Percentiles rank a stretch among this genome's conserved stretches.
Conservation (phyloP, 2,797 vertebrate genomes). For the Sebastes vulpes region DNA sequence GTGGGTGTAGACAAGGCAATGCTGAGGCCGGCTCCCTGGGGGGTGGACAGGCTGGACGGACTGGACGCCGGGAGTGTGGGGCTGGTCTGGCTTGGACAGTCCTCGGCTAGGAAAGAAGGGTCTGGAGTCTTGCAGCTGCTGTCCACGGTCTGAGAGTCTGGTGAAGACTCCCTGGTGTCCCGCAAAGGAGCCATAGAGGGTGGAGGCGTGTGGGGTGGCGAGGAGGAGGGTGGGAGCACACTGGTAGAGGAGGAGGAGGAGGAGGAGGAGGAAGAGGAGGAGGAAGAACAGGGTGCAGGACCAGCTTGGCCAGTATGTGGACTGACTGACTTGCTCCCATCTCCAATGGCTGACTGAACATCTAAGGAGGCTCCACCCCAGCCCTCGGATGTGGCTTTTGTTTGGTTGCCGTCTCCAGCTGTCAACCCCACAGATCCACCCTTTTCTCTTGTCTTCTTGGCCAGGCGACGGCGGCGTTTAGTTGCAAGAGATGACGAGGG, state of each 20-base stretch:
- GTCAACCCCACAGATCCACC: conserved; percentile 2
- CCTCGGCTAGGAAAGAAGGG: conserved; percentile 88
- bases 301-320: conserved; percentile 75
- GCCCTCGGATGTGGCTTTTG: conserved; percentile 58
- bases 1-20: conserved; percentile 65
- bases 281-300: conserved; percentile 84
- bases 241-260: conserved; percentile 83
- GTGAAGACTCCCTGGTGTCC: conserved; percentile 89
- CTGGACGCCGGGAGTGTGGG: conserved; percentile 67
- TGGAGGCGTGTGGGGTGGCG: conserved; percentile 88
- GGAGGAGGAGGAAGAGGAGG: conserved; percentile 83
- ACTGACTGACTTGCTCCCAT: conserved; percentile 75
- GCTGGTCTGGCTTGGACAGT: conserved; percentile 78
- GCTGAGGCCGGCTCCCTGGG: conserved; percentile 61
- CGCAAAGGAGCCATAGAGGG: conserved; percentile 80
- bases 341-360: conserved; percentile 60
- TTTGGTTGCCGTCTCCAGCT: conserved; percentile 53
- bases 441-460: conserved; percentile 83
- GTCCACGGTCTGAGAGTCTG: conserved; percentile 95
- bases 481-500: conserved; percentile 81
- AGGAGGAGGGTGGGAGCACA: conserved; percentile 81
- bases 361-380: conserved; percentile 76
- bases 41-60: conserved; percentile 62
- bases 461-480: conserved; percentile 84
- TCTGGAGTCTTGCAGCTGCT: conserved; percentile 95